Base-by-base conservation (phyloP, 2,797 vertebrate species). In the Echeneis naucrates region DNA sequence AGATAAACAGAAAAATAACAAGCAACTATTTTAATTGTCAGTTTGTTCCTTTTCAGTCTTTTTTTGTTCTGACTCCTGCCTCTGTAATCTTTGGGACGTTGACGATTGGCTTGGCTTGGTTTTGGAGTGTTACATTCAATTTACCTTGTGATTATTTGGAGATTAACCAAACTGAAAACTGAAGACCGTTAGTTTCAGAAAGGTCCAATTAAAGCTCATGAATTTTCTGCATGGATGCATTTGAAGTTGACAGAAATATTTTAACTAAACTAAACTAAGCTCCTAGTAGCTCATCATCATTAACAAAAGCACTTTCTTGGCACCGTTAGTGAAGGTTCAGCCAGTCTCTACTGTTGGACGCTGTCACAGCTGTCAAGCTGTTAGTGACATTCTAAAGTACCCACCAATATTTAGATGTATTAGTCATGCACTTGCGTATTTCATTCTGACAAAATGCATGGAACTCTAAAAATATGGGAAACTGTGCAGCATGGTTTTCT, bases 381-480 rank as follows among this genome's bases (percentile, higher is more conserved):
- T 68, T 50, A 72, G 56, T 50, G 73, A 72, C 53, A 69, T 68
- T 52, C 84, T 63, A 67, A 64, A 79, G 53, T 65, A 45, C 17
- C 50, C 26, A 7, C 26, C 59, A 37, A 65, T 78, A 78, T 83
- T 90, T 77, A 75, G 63, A 83, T 64, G 60, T 58, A 64, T 56
- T 40, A 50, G 65, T 72, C 66, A 72, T 33, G 72, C 66, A 53
- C 48, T 68, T 33, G 61, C 73, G 52, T 37, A 54, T 66, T 75
- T 74, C n/a, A 57, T 66, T 55, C 57, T 70, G 37, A 76, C 50
- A 73, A 58, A 69, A 17, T 32, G 37, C 12, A 45, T 40, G 30
- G 26, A 68, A 79, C 75, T 74, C n/a, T 79, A 30, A 78, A 26
- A 50, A n/a, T 1, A 77, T 23, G 35, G 26, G 53, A 72, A 64